These are phyloP conservation scores for Canis aureus DNA, from an alignment of 2,113 vertebrate genomes.

Conservation along the genomic window DNA sequence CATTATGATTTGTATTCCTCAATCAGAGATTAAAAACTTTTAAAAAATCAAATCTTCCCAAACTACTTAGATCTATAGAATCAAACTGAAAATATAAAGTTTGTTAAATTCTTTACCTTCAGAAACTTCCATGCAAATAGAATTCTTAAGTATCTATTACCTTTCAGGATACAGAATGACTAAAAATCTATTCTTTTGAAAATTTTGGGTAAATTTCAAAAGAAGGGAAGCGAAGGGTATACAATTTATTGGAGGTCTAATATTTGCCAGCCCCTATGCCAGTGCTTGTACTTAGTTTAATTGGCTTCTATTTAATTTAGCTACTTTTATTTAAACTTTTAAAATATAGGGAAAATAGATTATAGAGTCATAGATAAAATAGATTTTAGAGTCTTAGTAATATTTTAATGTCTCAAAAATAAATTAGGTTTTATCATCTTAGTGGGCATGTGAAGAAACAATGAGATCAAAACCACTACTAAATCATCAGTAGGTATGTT, in stretches of 20 bases:
- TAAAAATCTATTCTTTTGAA: not conserved
- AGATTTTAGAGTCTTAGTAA: not conserved
- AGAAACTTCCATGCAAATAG: not conserved
- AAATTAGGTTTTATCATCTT: not conserved
- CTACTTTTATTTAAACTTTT: not conserved
- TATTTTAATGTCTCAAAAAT: not conserved
- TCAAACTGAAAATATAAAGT: not conserved
- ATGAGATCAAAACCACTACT: not conserved
- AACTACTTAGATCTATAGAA: not conserved
- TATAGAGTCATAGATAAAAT: not conserved
- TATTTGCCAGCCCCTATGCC: not conserved
- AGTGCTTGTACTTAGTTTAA: not conserved
- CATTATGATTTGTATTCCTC: not conserved
- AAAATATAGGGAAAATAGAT: not conserved
- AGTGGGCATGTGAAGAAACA: not conserved
- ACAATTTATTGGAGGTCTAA: not conserved
- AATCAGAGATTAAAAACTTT: conserved; percentile 4
- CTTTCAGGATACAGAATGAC: not conserved
- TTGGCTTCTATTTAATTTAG: not conserved
- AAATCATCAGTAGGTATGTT: too few relatives aligned
- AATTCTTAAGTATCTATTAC: not conserved
- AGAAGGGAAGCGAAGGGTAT: not conserved
- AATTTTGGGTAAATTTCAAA: not conserved
- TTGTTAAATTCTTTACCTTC: not conserved
- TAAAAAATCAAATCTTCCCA: not conserved